These are phyloP conservation scores for Metellina segmentata DNA, from an alignment of 2,888 invertebrate species.

Conservation along the genomic window DNA sequence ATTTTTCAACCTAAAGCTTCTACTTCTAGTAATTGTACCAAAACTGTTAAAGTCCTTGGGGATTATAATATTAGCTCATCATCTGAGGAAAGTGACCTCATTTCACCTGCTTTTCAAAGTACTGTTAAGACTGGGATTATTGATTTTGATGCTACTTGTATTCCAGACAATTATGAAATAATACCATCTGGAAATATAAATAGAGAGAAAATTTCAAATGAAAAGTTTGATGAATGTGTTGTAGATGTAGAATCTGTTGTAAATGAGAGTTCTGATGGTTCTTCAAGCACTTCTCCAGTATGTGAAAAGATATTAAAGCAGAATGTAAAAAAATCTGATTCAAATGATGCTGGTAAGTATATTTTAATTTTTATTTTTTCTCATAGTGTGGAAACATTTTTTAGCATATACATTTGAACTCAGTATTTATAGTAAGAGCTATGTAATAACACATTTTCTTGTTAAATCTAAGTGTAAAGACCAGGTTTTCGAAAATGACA, in stretches of 20 bases:
- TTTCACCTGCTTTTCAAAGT: neutral
- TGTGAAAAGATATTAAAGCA: neutral
- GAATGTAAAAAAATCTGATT: neutral
- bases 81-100: neutral
- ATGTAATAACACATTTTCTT: no score
- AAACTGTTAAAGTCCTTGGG: neutral
- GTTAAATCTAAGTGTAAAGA: no score
- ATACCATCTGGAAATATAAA: conserved; percentile 23
- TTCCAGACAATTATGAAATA: conserved; percentile 63
- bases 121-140: neutral
- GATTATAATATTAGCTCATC: conserved; percentile 9
- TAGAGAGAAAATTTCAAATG: neutral
- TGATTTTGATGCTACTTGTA: conserved; percentile 73
- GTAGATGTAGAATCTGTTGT: neutral
- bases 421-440: no score
- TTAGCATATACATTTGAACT: no score
- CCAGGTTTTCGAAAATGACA: no score
- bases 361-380: no score
- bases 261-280: conserved; percentile 7
- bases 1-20: conserved; percentile 54
- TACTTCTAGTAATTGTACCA: neutral
- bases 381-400: no score
- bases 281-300: neutral
- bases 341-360: neutral
- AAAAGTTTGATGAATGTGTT: neutral